Evolutionary conservation across 2,888 invertebrate genomes (phyloP).

Genomic region (Blastobasis lacticolella): DNA sequence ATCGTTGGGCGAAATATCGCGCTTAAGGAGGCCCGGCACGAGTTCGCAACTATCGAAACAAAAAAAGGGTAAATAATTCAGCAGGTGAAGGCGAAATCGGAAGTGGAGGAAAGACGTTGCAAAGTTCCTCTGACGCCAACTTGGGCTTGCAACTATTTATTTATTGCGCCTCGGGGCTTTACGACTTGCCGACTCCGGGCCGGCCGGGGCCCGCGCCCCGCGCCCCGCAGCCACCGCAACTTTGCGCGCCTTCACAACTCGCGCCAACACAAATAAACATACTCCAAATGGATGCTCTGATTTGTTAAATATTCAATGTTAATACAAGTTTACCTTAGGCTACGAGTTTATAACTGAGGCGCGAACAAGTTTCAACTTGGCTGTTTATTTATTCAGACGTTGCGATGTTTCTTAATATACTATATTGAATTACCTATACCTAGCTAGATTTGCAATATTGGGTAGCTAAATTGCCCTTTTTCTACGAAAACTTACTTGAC

Average conservation of each 20-base stretch:
- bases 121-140: slow-evolving; percentile 39
- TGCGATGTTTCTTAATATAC: too few species aligned
- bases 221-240: slow-evolving; percentile 24
- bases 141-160: slow-evolving; percentile 58
- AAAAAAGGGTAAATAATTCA: slow-evolving; percentile 47
- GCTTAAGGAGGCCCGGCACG: slow-evolving; percentile 11
- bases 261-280: slow-evolving; percentile 43
- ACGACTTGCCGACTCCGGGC: slow-evolving; percentile 20
- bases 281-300: slow-evolving; percentile 30
- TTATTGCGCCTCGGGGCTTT: slow-evolving; percentile 54
- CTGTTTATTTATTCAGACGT: too few species aligned
- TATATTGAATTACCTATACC: too few species aligned
- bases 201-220: slow-evolving; percentile 2
- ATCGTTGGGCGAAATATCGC: slow-evolving; percentile 2
- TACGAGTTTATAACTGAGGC: too few species aligned
- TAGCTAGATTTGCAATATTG: too few species aligned
- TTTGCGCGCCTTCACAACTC: slow-evolving; percentile 27
- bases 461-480: too few species aligned
- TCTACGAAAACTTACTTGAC: too few species aligned
- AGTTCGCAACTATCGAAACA: slow-evolving; percentile 34
- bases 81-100: slow-evolving; percentile 41
- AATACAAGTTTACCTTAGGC: slow-evolving; percentile 20
- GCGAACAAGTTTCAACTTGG: too few species aligned
- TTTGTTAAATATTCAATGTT: slow-evolving; percentile 38
- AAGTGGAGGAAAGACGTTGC: slow-evolving; percentile 28